phyloP scores from a whole-genome alignment of 1,140 invertebrate species.

The Drosophila ficusphila region DNA sequence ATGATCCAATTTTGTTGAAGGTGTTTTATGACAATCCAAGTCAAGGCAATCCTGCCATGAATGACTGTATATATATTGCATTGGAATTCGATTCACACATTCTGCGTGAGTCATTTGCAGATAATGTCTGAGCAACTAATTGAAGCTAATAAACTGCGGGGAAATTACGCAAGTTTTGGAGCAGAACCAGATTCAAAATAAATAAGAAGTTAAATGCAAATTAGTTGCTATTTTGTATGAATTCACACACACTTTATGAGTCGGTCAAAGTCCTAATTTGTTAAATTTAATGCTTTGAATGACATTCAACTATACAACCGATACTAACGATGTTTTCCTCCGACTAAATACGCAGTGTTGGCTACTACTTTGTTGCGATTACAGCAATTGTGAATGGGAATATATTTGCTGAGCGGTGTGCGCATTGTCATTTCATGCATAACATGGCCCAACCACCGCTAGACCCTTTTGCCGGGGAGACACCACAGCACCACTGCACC shows the following conservation, averaged over 20 bases:
- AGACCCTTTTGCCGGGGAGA: conserved; percentile 31
- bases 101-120: conserved; percentile 14
- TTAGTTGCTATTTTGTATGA: background rate
- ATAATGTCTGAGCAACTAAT: conserved; percentile 3
- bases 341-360: too few relatives aligned
- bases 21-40: conserved; percentile 17
- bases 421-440: conserved; percentile 69
- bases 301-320: conserved; percentile 6
- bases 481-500: background rate
- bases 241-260: background rate
- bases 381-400: conserved; percentile 20
- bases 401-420: conserved; percentile 18
- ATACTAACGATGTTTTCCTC: too few relatives aligned
- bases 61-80: conserved; percentile 12
- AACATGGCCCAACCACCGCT: conserved; percentile 42
- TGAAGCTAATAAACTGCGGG: conserved; percentile 5
- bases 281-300: background rate
- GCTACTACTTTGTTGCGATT: background rate
- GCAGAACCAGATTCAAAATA: background rate
- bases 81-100: conserved; percentile 20
- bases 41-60: conserved; percentile 25
- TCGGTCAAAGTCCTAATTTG: background rate
- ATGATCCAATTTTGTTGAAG: conserved; percentile 14
- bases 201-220: background rate
- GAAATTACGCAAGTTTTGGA: background rate